Conservation (phyloP, 2,888 invertebrate genomes). For the Lithosia quadra region DNA sequence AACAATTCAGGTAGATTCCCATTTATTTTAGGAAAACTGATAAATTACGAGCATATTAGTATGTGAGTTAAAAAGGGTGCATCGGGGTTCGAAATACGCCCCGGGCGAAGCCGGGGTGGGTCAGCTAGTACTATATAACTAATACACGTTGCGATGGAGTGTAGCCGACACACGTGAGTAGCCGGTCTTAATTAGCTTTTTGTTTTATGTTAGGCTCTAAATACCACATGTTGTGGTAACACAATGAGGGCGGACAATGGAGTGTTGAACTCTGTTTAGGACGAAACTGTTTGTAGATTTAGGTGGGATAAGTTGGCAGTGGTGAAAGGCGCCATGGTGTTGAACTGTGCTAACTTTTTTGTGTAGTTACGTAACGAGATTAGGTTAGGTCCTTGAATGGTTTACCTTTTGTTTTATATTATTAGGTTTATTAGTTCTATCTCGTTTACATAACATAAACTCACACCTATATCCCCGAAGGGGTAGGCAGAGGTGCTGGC, state of each 20-base stretch:
- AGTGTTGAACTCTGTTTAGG: conserved; percentile 9
- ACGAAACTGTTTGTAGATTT: conserved; percentile 12
- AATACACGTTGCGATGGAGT: conserved; percentile 32
- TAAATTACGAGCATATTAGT: too few relatives aligned
- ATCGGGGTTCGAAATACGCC: too few relatives aligned
- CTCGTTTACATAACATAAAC: too few relatives aligned
- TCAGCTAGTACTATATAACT: conserved; percentile 30
- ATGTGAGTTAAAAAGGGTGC: too few relatives aligned
- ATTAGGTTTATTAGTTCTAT: background rate
- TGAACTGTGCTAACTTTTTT: background rate
- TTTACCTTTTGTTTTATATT: background rate
- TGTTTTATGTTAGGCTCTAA: conserved; percentile 59
- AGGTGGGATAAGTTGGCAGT: conserved; percentile 13
- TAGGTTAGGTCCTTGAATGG: background rate
- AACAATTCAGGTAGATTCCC: too few relatives aligned
- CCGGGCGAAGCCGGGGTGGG: too few relatives aligned
- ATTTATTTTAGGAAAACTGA: too few relatives aligned
- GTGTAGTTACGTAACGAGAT: background rate
- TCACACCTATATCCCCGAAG: too few relatives aligned
- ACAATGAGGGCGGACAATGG: conserved; percentile 24
- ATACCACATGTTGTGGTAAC: conserved; percentile 34
- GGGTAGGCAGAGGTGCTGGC: too few relatives aligned
- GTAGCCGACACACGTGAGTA: conserved; percentile 48
- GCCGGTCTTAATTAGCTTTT: conserved; percentile 57
- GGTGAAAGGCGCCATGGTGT: conserved; percentile 16